Percentiles rank a stretch among this genome's conserved stretches.
Conservation (phyloP, 2,113 vertebrate species). For the Clarias macrocephalus region DNA sequence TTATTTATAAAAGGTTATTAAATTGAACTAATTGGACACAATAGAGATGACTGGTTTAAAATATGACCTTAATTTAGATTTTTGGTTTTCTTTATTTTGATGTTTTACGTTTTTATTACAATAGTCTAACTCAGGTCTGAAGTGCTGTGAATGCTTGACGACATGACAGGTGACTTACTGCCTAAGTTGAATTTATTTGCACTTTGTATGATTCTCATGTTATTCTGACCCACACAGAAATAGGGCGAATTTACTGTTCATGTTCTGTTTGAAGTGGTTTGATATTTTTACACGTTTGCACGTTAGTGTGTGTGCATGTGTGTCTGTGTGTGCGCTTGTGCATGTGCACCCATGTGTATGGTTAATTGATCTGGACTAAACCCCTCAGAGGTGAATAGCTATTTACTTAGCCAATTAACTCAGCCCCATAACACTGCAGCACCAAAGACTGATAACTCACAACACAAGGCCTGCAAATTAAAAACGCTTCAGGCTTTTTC, state of each 20-base stretch:
- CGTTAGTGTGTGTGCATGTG: not conserved
- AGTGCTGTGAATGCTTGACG: conserved; percentile 60
- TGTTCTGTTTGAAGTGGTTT: conserved; percentile 4
- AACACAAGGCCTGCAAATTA: conserved; percentile 72
- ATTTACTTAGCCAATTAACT: conserved; percentile 75
- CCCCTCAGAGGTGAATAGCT: conserved; percentile 67
- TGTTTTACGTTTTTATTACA: conserved; percentile 46
- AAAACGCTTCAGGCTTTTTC: conserved; percentile 68
- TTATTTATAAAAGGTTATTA: conserved; percentile 68
- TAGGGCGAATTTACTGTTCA: not conserved
- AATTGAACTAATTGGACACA: conserved; percentile 67
- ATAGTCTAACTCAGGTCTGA: conserved; percentile 63
- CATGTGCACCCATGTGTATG: conserved; percentile 22
- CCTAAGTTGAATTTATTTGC: not conserved
- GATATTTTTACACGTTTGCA: not conserved
- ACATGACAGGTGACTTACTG: conserved; percentile 36
- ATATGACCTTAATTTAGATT: conserved; percentile 59
- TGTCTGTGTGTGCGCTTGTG: conserved; percentile 18
- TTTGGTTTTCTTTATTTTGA: conserved; percentile 39
- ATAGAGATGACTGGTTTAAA: conserved; percentile 57
- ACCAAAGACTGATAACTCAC: conserved; percentile 64
- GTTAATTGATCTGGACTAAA: conserved; percentile 69
- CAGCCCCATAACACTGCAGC: conserved; percentile 62
- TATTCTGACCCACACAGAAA: not conserved
- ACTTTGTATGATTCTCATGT: not conserved